Conservation (phyloP, 2,113 vertebrate genomes). For the Microtus oregoni region DNA sequence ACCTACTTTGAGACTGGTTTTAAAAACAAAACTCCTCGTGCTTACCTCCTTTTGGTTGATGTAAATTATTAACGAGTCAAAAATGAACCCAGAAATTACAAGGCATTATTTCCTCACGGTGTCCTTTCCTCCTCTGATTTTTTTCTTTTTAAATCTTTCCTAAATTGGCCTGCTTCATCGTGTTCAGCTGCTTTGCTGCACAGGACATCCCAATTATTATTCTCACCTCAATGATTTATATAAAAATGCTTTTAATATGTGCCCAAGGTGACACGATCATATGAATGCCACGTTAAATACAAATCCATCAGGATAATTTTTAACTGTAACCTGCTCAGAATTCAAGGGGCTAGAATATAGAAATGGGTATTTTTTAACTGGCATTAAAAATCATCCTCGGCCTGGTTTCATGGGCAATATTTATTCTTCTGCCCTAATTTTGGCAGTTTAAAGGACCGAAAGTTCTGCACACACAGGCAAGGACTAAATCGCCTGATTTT, state of each 20-base stretch:
- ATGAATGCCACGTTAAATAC: conserved; percentile 57
- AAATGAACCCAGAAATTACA: conserved; percentile 68
- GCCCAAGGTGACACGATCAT: conserved; percentile 24
- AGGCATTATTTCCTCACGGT: conserved; percentile 29
- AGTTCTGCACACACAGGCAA: conserved; percentile 37
- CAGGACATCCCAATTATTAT: conserved; percentile 59
- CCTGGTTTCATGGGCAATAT: conserved; percentile 10
- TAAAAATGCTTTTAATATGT: conserved; percentile 43
- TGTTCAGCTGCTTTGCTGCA: conserved; percentile 21
- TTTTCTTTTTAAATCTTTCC: neutral
- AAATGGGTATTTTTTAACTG: conserved; percentile 11
- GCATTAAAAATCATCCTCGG: conserved; percentile 56
- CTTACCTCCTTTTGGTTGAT: conserved; percentile 60
- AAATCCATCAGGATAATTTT: conserved; percentile 50
- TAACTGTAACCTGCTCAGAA: conserved; percentile 30
- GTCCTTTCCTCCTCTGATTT: conserved; percentile 1
- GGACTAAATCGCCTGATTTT: neutral
- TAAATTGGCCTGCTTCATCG: conserved; percentile 40
- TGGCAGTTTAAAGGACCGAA: conserved; percentile 57
- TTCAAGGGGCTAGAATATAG: conserved; percentile 16
- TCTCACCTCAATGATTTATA: conserved; percentile 44
- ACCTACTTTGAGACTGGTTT: neutral
- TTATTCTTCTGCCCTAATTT: conserved; percentile 51
- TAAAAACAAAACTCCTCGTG: neutral
- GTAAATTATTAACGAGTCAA: conserved; percentile 71